Percentiles rank a stretch among this genome's conserved stretches.
These are phyloP conservation scores for Cladorhizidae sp. DNA, from an alignment of 37 sponge, comb jelly and placozoan genomes.

Conservation along the genomic window DNA sequence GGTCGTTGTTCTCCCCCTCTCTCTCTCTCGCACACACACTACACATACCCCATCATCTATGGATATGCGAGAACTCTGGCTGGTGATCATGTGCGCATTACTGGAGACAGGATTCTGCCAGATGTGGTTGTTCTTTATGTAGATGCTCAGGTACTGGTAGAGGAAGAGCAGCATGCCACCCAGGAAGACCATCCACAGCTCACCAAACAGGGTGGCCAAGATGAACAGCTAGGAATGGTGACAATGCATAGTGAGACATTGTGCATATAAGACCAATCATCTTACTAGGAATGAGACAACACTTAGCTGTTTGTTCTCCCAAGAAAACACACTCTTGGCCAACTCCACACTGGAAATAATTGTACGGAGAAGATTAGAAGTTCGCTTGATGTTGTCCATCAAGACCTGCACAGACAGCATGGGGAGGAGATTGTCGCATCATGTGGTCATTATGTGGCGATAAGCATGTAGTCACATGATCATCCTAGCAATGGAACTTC, in stretches of 20 bases:
- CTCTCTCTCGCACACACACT: not conserved
- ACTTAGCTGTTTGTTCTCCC: constrained; percentile 61
- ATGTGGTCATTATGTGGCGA: not conserved
- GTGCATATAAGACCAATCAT: not conserved
- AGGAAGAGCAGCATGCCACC: constrained; percentile 48
- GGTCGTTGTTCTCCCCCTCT: too few species aligned
- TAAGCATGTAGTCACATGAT: not conserved
- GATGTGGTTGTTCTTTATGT: constrained; percentile 6
- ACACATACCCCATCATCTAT: not conserved
- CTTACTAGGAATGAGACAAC: constrained; percentile 67
- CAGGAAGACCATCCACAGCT: constrained; percentile 81
- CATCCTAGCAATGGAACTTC: too few species aligned
- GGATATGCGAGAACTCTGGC: not conserved
- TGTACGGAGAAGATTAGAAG: constrained; percentile 33
- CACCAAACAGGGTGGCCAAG: constrained; percentile 52
- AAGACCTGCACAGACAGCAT: constrained; percentile 40
- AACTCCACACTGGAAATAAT: constrained; percentile 32
- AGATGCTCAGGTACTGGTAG: constrained; percentile 68
- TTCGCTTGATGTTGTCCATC: constrained; percentile 56
- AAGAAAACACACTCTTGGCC: constrained; percentile 51
- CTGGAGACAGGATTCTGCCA: constrained; percentile 26
- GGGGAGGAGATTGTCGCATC: not conserved
- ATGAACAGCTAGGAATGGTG: constrained; percentile 65
- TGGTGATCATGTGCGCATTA: not conserved
- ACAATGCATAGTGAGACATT: not conserved